Conservation (phyloP, 2,888 invertebrate genomes). For the Liopterus haemorrhoidalis region DNA sequence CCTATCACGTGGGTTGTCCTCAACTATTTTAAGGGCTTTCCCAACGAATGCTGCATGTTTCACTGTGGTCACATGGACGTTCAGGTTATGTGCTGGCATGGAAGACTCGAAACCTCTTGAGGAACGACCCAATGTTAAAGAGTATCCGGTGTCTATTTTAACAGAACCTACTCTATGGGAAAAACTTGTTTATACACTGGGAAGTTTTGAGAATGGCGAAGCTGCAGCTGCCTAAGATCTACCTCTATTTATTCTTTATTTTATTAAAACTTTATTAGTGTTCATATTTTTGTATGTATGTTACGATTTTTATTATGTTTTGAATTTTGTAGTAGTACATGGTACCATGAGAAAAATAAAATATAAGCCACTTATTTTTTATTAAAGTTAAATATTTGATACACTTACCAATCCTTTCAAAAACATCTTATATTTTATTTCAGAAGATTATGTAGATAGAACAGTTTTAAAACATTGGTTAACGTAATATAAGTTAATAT, state of each 20-base stretch:
- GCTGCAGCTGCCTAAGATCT: slow-evolving; percentile 18
- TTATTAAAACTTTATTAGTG: not conserved
- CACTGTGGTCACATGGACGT: slow-evolving; percentile 75
- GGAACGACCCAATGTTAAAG: slow-evolving; percentile 11
- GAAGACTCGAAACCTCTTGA: slow-evolving; percentile 3
- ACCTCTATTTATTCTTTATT: slow-evolving; percentile 17
- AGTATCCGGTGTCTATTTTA: slow-evolving; percentile 3
- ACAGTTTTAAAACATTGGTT: too few species aligned
- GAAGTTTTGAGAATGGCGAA: slow-evolving; percentile 19
- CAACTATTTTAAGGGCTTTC: slow-evolving; percentile 80
- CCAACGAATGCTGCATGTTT: slow-evolving; percentile 92
- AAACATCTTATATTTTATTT: too few species aligned
- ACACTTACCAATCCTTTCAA: too few species aligned
- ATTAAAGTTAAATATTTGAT: too few species aligned
- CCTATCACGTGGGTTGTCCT: slow-evolving; percentile 68
- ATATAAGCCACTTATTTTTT: too few species aligned
- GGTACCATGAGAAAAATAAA: too few species aligned
- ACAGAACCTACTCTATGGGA: slow-evolving; percentile 15
- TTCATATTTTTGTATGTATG: too few species aligned
- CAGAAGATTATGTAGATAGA: too few species aligned
- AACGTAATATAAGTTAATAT: too few species aligned
- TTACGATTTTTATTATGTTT: too few species aligned
- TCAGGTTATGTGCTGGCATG: slow-evolving; percentile 44
- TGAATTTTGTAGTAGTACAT: too few species aligned
- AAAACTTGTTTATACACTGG: slow-evolving; percentile 13